A percentile compares a stretch with the other conserved stretches of the same genome.
Conservation (phyloP, 2,113 vertebrate genomes). For the Poecilia latipinna region DNA sequence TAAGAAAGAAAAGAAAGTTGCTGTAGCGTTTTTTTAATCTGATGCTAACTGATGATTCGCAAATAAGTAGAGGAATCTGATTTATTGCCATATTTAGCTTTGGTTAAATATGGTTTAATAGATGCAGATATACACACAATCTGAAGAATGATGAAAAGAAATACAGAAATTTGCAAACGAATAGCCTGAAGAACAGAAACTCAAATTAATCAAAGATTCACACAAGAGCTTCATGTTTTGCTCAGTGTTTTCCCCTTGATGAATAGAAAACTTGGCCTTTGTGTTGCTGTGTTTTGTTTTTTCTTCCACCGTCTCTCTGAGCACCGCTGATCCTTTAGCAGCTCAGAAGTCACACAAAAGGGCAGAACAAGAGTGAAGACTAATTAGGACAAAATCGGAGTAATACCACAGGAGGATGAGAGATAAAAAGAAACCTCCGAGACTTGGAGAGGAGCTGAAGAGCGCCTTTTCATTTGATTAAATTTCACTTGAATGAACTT, state of each 20-base stretch:
- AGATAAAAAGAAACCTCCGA: constrained; percentile 26
- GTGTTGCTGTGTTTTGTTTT: constrained; percentile 18
- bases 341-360: constrained; percentile 48
- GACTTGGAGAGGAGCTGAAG: constrained; percentile 13
- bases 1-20: too few relatives aligned
- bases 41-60: too few relatives aligned
- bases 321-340: constrained; percentile 37
- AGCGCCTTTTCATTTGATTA: constrained; percentile 22
- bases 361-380: constrained; percentile 49
- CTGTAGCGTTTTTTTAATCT: too few relatives aligned
- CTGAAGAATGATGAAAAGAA: background rate
- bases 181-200: constrained; percentile 7
- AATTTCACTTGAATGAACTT: constrained; percentile 11
- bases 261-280: constrained; percentile 33
- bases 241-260: constrained; percentile 34
- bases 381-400: constrained; percentile 57
- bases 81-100: background rate
- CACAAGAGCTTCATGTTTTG: background rate
- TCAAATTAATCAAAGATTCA: constrained; percentile 23
- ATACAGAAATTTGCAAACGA: constrained; percentile 6
- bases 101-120: background rate
- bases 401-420: constrained; percentile 35
- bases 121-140: background rate
- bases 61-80: background rate
- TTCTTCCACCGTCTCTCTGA: constrained; percentile 12